These are phyloP conservation scores for Lithophane socia DNA, from an alignment of 2,888 invertebrate species.

Conservation along the genomic window DNA sequence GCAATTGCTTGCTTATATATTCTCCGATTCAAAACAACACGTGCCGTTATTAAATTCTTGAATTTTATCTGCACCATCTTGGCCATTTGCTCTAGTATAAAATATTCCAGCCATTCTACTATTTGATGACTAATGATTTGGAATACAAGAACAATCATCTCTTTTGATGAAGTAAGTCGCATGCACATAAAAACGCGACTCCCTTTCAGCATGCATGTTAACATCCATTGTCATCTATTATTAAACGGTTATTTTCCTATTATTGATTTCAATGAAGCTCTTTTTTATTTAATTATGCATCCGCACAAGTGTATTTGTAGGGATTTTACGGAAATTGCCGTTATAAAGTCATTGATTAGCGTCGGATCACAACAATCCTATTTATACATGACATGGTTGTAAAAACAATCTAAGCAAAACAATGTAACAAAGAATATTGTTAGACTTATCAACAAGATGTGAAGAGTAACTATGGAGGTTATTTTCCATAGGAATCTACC, in stretches of 20 bases:
- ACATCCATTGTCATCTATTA: conserved; percentile 55
- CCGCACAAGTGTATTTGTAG: conserved; percentile 24
- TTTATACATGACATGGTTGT: conserved; percentile 19
- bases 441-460: not conserved
- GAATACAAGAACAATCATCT: not conserved
- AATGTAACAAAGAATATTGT: not conserved
- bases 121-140: not conserved
- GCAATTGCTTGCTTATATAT: not conserved
- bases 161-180: not conserved
- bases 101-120: not conserved
- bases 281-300: conserved; percentile 41
- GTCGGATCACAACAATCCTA: conserved; percentile 15
- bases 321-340: conserved; percentile 22
- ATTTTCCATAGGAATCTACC: not conserved
- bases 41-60: not conserved
- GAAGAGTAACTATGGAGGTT: not conserved
- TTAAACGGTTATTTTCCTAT: conserved; percentile 48
- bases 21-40: not conserved
- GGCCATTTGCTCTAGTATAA: not conserved
- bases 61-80: not conserved
- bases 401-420: conserved; percentile 26
- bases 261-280: conserved; percentile 35
- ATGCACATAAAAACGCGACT: conserved; percentile 28
- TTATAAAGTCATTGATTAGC: conserved; percentile 20
- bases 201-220: conserved; percentile 23